Conservation (phyloP, 2,888 invertebrate species). For the Yponomeuta plumbellus region DNA sequence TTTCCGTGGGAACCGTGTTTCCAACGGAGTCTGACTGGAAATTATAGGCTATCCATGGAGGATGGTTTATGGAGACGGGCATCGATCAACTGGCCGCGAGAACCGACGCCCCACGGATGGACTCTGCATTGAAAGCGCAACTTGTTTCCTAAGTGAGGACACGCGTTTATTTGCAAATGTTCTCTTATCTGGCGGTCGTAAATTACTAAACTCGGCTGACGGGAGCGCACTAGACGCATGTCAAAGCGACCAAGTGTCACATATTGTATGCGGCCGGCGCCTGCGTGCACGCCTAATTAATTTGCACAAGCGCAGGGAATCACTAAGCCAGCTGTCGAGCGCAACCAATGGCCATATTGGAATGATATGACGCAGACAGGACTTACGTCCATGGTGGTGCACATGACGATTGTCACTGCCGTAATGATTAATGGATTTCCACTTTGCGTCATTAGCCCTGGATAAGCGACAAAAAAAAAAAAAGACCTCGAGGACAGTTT, state of each 20-base stretch:
- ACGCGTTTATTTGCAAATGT: background rate
- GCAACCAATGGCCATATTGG: slow-evolving; percentile 54
- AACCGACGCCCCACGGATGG: slow-evolving; percentile 27
- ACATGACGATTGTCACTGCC: background rate
- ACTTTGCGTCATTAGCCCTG: slow-evolving; percentile 10
- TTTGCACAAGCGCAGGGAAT: slow-evolving; percentile 52
- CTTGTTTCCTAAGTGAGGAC: background rate
- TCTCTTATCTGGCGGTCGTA: background rate
- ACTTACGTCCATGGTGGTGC: background rate
- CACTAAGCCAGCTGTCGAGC: slow-evolving; percentile 56
- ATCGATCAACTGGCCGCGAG: slow-evolving; percentile 20
- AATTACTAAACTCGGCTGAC: background rate
- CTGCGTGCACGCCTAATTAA: slow-evolving; percentile 48
- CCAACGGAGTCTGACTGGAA: slow-evolving; percentile 20
- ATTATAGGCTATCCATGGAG: slow-evolving; percentile 23
- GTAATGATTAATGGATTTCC: background rate
- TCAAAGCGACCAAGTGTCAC: slow-evolving; percentile 15
- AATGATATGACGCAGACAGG: slow-evolving; percentile 42
- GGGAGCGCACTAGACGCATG: slow-evolving; percentile 17
- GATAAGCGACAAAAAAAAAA: background rate
- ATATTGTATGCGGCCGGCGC: slow-evolving; percentile 20
- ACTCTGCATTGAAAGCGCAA: slow-evolving; percentile 18
- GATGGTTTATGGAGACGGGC: slow-evolving; percentile 26
- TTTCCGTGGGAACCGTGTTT: slow-evolving; percentile 22
- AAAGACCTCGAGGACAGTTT: slow-evolving; percentile 1